Base-by-base conservation (phyloP, 1,140 invertebrate genomes). In the Drosophila guanche region DNA sequence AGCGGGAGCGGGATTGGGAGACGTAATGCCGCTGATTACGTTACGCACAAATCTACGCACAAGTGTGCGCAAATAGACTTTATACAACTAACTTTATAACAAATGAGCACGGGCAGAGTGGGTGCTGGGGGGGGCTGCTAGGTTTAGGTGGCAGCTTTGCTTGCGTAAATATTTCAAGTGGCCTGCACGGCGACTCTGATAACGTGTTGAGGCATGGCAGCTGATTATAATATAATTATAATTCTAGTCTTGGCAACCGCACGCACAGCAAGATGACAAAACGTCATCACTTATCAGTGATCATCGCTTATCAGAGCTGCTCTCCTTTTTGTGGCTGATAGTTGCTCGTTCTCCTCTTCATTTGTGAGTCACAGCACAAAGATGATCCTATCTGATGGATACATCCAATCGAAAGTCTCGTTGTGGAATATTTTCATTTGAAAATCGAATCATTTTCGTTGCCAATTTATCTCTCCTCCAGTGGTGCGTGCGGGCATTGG, bases 201-300 rank as follows among this genome's bases (percentile, higher is more conserved):
- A 61, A 62, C 47, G 33, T n/a, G n/a, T n/a, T n/a, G 5, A 10
- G 33, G 23, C 16, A 41, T 14, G 67, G 67, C 66, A 54, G 56
- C 68, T 62, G 70, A 74, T 47, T 66, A 75, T 75, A 59, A 67
- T 75, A 75, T 75, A 75, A 66, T 74, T 75, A 75, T 75, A 66
- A 66, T 75, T 73, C 7, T 55, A 47, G 58, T 73, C 70, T 74
- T 74, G 69, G 70, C 70, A 74, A 74, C 70, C 51, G 50, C 53
- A 62, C 60, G 61, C 50, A 4, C 33, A 37, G n/a, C 27, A 10
- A n/a, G 59, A 51, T 45, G 69, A 42, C 29, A 50, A 43, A 65
- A 48, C 69, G 70, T 74, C 70, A 74, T 52, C 33, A 42, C 41
- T 7, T 72, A 70, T 65, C 61, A 63, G 12, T 33, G n/a, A n/a